phyloP scores from a whole-genome alignment of 2,797 vertebrate genomes.

The Xenops minutus region DNA sequence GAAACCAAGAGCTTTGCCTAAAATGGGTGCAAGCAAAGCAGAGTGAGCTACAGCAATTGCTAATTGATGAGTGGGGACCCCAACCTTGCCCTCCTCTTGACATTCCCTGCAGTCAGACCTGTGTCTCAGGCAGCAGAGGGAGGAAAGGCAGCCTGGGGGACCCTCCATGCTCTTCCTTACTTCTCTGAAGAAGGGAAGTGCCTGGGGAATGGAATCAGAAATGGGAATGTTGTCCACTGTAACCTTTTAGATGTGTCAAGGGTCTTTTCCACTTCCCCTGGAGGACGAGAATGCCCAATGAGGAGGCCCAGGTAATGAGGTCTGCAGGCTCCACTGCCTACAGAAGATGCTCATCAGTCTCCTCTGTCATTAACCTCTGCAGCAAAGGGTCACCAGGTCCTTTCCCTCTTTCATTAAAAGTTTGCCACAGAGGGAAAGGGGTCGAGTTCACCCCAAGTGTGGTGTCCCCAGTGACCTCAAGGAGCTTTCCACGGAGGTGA shows the following conservation, averaged over 20 bases:
- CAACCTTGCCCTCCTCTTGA: background rate
- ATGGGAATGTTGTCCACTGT: background rate
- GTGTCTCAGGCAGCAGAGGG: background rate
- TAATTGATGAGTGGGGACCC: background rate
- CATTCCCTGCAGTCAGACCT: background rate
- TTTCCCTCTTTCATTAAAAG: background rate
- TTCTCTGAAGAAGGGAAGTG: background rate
- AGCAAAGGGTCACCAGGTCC: background rate
- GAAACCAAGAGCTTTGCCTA: background rate
- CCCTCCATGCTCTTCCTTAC: background rate
- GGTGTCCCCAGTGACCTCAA: background rate
- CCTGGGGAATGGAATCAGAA: background rate
- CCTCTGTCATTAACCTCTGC: background rate
- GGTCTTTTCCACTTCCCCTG: background rate
- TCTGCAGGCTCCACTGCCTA: background rate
- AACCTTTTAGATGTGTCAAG: background rate
- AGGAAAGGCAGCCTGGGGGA: background rate
- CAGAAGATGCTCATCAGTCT: background rate
- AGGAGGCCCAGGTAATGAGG: background rate
- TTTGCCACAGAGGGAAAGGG: background rate
- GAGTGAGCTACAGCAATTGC: background rate
- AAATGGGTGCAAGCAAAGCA: background rate
- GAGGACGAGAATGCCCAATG: rapidly evolving
- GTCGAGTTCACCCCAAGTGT: background rate
- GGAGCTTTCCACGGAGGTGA: background rate